Conservation (phyloP, 2,888 invertebrate genomes). For the Heteromyza rotundicornis region DNA sequence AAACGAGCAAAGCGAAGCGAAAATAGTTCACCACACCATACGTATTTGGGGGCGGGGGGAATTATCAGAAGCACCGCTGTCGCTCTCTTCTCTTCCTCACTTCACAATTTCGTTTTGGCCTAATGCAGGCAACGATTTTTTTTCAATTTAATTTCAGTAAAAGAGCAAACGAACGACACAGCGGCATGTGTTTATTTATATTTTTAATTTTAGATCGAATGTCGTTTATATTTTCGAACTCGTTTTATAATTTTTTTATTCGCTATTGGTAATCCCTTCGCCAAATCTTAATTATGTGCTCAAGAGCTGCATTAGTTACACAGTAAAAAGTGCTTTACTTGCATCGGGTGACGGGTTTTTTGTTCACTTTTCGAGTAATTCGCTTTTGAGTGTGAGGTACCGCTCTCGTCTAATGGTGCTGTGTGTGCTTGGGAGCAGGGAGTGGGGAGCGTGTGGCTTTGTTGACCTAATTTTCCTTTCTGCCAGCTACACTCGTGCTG, state of each 20-base stretch:
- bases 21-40: constrained; percentile 21
- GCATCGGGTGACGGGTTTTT: background rate
- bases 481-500: constrained; percentile 22
- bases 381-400: background rate
- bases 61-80: background rate
- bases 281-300: no score
- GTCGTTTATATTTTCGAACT: background rate
- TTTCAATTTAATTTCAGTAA: background rate
- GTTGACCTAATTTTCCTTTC: constrained; percentile 60
- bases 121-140: background rate
- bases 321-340: no score
- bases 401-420: background rate
- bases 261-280: background rate
- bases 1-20: constrained; percentile 35
- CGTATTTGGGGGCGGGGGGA: no score
- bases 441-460: constrained; percentile 45
- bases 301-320: no score
- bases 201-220: constrained; percentile 1
- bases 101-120: background rate
- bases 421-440: constrained; percentile 21
- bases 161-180: background rate
- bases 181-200: background rate
- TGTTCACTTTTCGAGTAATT: background rate
- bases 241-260: no score
- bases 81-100: no score